A percentile compares a stretch with the other conserved stretches of the same genome.
Evolutionary conservation across 2,888 invertebrate genomes (phyloP).

Genomic region (Neuroscelio doddi): DNA sequence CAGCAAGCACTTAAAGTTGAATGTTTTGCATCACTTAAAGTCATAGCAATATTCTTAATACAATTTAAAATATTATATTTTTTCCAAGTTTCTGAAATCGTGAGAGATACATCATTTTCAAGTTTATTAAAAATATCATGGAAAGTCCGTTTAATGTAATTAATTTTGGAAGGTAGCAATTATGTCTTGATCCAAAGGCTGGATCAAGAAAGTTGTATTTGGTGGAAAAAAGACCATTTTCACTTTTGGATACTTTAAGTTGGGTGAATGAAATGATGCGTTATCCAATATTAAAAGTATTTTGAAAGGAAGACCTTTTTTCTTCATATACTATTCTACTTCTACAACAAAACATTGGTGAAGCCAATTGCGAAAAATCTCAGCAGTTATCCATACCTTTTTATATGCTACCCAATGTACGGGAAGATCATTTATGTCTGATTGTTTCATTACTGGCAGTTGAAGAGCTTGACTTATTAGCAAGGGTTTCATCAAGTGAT

Average conservation of each 20-base stretch:
- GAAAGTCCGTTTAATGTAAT: constrained; percentile 49
- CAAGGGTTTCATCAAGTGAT: constrained; percentile 55
- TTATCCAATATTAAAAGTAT: constrained; percentile 48
- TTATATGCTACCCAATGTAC: constrained; percentile 55
- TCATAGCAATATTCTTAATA: constrained; percentile 39
- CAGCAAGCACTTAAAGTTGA: constrained; percentile 54
- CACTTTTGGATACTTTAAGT: constrained; percentile 49
- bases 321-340: constrained; percentile 38
- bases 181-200: constrained; percentile 57
- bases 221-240: constrained; percentile 51
- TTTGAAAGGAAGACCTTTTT: constrained; percentile 45
- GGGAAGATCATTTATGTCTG: constrained; percentile 49
- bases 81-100: constrained; percentile 50
- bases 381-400: constrained; percentile 50
- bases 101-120: constrained; percentile 32
- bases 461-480: constrained; percentile 53
- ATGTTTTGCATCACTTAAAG: constrained; percentile 46
- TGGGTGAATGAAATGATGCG: constrained; percentile 50
- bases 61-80: constrained; percentile 49
- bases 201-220: constrained; percentile 54
- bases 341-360: constrained; percentile 44
- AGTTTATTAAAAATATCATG: constrained; percentile 47
- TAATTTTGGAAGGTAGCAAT: constrained; percentile 56
- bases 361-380: constrained; percentile 35
- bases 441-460: constrained; percentile 53